Base-by-base conservation (phyloP, 2,797 vertebrate genomes). In the Pseudomugil tenellus region DNA sequence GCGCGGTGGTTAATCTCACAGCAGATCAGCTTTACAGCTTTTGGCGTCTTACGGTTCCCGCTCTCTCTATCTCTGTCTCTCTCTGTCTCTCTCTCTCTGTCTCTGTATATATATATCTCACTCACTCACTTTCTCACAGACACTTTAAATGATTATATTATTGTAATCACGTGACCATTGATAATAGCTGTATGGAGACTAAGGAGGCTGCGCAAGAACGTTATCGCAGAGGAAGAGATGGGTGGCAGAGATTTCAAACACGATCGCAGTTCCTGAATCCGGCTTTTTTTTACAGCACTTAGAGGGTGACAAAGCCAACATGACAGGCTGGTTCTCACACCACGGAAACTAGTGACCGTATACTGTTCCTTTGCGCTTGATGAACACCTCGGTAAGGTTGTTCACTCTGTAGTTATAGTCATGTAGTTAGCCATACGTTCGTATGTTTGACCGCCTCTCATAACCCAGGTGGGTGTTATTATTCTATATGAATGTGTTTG, bases 1-100 rank as follows among this genome's bases (percentile, higher is more conserved):
- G 84, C 83, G 81, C 77, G 14, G 66, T 52, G 61, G 70, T 90
- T 92, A 92, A 92, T 91, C 91, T 90, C 89, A 71, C 74, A 59
- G 83, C 56, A 84, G 89, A 91, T 91, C 85, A 81, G 84, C 77
- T 83, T 79, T 79, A 73, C 67, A 57, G 76, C 85, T 78, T 67
- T 83, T 76, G 81, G 63, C 56, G 77, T 63, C 70, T 67, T 66
- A n/a, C 78, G 56, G 73, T 63, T 63, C 78, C 74, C 74, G 62
- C 49, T 48, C 57, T 54, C 52, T 37, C 51, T 64, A 66, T n/a
- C 74, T 35, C 56, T 32, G 52, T 60, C 28, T 51, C 31, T 13
- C 46, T n/a, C 49, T 16, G 70, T 26, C 57, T 67, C 55, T 35
- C 51, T 54, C 37, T 54, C 34, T 41, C 39, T 59, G 21, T 51